Conservation (phyloP, 2,113 vertebrate species). For the Hyaena hyaena region DNA sequence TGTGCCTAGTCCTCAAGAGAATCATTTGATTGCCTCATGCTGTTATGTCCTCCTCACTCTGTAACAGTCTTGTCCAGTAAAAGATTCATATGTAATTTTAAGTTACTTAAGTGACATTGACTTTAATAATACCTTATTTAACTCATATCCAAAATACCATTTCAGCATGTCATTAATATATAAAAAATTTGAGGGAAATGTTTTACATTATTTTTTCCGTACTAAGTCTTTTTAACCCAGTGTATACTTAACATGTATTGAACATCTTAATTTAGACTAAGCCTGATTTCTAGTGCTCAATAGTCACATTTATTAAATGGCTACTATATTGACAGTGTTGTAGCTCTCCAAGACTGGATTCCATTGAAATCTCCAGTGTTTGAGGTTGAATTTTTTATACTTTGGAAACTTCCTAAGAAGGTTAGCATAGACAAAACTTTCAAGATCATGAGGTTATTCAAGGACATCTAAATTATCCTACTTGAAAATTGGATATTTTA, state of each 20-base stretch:
- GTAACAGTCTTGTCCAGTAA: not conserved
- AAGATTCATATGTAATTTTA: not conserved
- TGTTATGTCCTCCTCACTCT: not conserved
- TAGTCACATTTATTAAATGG: not conserved
- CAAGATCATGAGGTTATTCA: not conserved
- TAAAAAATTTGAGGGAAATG: not conserved
- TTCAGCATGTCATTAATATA: slow-evolving; percentile 9
- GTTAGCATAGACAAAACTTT: not conserved
- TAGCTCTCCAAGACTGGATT: not conserved
- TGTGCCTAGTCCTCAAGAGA: not conserved
- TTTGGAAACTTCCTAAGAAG: not conserved
- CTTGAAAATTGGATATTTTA: slow-evolving; percentile 25
- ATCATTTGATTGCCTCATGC: not conserved
- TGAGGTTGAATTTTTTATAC: not conserved
- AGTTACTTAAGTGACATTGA: not conserved
- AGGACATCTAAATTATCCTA: not conserved
- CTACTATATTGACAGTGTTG: not conserved
- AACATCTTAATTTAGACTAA: not conserved
- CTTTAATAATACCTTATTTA: slow-evolving; percentile 4
- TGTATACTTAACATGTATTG: not conserved
- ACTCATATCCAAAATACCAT: not conserved
- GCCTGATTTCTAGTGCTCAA: not conserved
- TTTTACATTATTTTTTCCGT: not conserved
- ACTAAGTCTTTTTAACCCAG: slow-evolving; percentile 15
- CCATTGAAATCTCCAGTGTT: not conserved